These are phyloP conservation scores for Meiosimyza platycephala DNA, from an alignment of 2,888 invertebrate species.

Conservation along the genomic window DNA sequence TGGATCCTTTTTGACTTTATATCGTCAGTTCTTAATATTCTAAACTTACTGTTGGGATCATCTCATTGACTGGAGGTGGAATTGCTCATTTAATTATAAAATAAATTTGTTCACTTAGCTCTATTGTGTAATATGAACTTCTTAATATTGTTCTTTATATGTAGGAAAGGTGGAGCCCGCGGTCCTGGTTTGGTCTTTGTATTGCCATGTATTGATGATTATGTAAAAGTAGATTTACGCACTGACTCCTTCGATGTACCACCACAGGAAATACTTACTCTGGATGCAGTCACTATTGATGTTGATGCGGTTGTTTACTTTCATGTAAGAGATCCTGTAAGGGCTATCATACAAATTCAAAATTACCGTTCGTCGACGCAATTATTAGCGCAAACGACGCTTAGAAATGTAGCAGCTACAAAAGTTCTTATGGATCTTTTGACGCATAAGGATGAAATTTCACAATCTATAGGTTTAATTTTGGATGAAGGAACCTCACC, in stretches of 20 bases:
- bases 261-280: conserved; percentile 78
- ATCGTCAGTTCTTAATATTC: too few species aligned
- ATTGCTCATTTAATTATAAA: too few species aligned
- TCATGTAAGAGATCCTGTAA: conserved; percentile 78
- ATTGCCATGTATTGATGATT: conserved; percentile 73
- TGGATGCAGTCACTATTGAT: conserved; percentile 91
- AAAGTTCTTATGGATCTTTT: conserved; percentile 89
- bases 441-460: conserved; percentile 89
- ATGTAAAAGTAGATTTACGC: conserved; percentile 71
- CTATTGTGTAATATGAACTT: background rate
- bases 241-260: conserved; percentile 74
- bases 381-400: conserved; percentile 82
- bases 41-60: too few species aligned
- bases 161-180: conserved; percentile 68
- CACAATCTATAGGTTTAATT: conserved; percentile 84
- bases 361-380: conserved; percentile 74
- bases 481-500: conserved; percentile 87
- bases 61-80: too few species aligned
- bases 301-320: conserved; percentile 91
- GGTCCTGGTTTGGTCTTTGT: conserved; percentile 73
- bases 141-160: background rate
- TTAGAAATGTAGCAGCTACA: conserved; percentile 90
- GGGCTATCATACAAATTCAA: conserved; percentile 77
- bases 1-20: too few species aligned
- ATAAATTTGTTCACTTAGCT: too few species aligned